These are phyloP conservation scores for Morpho helenor DNA, from an alignment of 2,888 invertebrate genomes.

Conservation along the genomic window DNA sequence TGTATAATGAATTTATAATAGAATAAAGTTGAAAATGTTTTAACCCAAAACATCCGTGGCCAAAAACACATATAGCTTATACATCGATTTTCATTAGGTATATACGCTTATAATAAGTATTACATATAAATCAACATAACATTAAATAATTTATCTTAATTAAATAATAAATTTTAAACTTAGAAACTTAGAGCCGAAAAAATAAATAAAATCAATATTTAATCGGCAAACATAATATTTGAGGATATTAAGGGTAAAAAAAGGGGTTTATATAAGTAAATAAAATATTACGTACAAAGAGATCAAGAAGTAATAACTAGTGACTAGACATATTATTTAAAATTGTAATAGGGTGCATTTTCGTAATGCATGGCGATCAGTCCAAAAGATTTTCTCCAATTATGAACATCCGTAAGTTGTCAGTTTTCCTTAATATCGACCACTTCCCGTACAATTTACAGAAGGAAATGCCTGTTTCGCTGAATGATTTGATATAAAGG, in stretches of 20 bases:
- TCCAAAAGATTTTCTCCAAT: too few relatives aligned
- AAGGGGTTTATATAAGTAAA: too few relatives aligned
- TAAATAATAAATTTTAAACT: too few relatives aligned
- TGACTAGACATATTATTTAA: slow-evolving; percentile 2
- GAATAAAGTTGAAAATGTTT: too few relatives aligned
- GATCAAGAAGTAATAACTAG: slow-evolving; percentile 6
- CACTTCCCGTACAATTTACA: too few relatives aligned
- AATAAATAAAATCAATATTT: background rate
- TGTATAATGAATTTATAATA: too few relatives aligned
- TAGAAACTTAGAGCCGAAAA: too few relatives aligned
- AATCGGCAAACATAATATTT: background rate
- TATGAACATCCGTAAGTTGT: too few relatives aligned
- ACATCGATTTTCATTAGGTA: background rate
- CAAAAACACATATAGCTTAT: background rate
- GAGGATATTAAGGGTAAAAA: slow-evolving; percentile 2
- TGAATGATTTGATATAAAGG: too few relatives aligned
- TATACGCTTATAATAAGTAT: background rate
- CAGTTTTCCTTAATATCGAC: too few relatives aligned
- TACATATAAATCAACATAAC: background rate
- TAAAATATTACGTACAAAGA: slow-evolving; percentile 9
- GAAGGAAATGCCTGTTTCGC: too few relatives aligned
- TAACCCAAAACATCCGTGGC: background rate
- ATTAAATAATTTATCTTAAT: too few relatives aligned
- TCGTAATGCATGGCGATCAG: background rate
- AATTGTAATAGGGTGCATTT: slow-evolving; percentile 4